Evolutionary conservation across 1,140 invertebrate species (phyloP).

Genomic region (Streblospio benedicti): DNA sequence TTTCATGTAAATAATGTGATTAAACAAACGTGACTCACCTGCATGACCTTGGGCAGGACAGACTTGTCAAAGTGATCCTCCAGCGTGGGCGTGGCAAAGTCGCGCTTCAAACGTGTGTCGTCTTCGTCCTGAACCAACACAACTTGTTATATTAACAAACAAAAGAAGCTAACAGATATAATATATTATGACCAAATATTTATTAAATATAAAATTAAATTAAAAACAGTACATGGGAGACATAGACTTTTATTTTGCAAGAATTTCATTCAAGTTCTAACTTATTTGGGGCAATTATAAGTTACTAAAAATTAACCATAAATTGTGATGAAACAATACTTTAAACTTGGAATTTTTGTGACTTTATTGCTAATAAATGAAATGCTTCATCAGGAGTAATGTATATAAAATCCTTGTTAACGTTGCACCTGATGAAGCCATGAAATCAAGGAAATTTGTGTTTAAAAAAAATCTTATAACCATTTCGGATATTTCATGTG

Average conservation of each 20-base stretch:
- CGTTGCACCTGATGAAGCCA: no score
- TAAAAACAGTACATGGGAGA: not conserved
- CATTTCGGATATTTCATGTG: no score
- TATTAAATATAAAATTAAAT: not conserved
- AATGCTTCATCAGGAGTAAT: no score
- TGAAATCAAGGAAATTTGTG: no score
- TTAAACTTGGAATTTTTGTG: no score
- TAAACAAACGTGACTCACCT: no score
- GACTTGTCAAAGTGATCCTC: conserved; percentile 99
- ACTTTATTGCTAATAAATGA: no score
- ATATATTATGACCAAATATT: not conserved
- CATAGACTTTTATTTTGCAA: not conserved
- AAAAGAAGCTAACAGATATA: not conserved
- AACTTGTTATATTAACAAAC: not conserved
- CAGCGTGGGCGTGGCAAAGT: conserved; percentile 91
- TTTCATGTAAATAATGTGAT: no score
- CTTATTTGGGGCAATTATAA: not conserved
- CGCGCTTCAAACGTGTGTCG: conserved; percentile 83
- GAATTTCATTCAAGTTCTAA: not conserved
- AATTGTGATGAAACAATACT: no score
- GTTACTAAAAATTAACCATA: no score
- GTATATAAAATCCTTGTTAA: no score
- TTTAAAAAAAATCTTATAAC: no score
- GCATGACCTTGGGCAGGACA: conserved; percentile 98
- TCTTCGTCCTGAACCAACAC: conserved; percentile 65